Evolutionary conservation across 2,113 vertebrate genomes (phyloP), one percentile per base, ranked within the genome.

Genomic region (Balaenoptera acutorostrata): DNA sequence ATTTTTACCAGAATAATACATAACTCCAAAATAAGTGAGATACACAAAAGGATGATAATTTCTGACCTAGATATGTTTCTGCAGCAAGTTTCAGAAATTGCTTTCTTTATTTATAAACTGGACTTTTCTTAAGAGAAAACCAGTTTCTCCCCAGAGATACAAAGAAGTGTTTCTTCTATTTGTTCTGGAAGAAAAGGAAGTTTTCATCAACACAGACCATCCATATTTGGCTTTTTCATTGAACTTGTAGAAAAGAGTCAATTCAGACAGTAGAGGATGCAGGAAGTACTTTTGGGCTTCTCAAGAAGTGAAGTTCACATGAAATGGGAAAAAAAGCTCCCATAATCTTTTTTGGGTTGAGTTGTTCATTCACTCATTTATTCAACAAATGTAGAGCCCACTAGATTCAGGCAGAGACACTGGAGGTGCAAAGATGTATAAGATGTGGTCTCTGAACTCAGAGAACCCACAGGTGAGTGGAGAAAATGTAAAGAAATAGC

Each of bases 21-120:
- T 78, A 31, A 86, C 46, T 88, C 92, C 75, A 88, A 80, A 97
- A 63, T 66, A 93, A 96, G 78, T 55, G 72, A 74, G 63, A 49
- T 39, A 59, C 23, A 64, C 27, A 68, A 86, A 87, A 88, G 36
- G 49, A 44, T 61, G 44, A 57, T 39, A 10, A 83, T 86, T 95
- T 63, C 72, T 91, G 61, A 64, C 66, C 90, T 63, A 72, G 46
- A 92, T 77, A 46, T 49, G 29, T 90, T 85, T 91, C 61, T 55
- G 29, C 23, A 27, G 33, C 66, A 44, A 64, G 49, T 81, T 75
- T 92, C n/a, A 82, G 52, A 95, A 82, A 88, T 31, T 21, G 49
- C 44, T 95, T 92, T 93, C 36, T 91, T 96, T 91, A 36, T 90
- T 77, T 55, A 59, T 41, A 63, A 41, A 66, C 17, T 39, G 74